Conservation (phyloP, 2,113 vertebrate genomes). For the Pitta sordida region DNA sequence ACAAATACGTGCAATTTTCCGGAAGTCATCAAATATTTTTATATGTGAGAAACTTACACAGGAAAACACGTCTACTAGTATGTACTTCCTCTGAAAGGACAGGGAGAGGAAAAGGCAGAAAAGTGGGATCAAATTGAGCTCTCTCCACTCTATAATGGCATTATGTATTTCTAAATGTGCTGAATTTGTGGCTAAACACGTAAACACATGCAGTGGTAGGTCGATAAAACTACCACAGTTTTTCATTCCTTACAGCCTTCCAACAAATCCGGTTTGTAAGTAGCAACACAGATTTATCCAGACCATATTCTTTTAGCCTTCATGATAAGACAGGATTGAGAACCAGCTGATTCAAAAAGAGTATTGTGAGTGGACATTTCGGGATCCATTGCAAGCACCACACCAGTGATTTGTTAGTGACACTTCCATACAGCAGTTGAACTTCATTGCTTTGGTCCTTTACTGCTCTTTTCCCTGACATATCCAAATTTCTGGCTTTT, state of each 20-base stretch:
- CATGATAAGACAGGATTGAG: neutral
- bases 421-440: neutral
- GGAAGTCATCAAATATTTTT: neutral
- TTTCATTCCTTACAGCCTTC: neutral
- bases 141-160: neutral
- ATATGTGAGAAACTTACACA: neutral
- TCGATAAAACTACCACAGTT: neutral
- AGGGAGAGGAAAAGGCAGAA: neutral
- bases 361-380: neutral
- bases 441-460: neutral
- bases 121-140: neutral
- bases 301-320: neutral
- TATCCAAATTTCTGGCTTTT: neutral
- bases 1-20: neutral
- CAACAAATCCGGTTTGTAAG: neutral
- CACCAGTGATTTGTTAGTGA: neutral
- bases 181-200: neutral
- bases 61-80: neutral
- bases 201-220: neutral
- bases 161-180: neutral
- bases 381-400: neutral
- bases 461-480: neutral
- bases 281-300: neutral
- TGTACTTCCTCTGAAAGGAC: neutral
- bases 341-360: neutral